These are phyloP conservation scores for Phymatocera aterrima DNA, from an alignment of 2,888 invertebrate species.

Conservation along the genomic window DNA sequence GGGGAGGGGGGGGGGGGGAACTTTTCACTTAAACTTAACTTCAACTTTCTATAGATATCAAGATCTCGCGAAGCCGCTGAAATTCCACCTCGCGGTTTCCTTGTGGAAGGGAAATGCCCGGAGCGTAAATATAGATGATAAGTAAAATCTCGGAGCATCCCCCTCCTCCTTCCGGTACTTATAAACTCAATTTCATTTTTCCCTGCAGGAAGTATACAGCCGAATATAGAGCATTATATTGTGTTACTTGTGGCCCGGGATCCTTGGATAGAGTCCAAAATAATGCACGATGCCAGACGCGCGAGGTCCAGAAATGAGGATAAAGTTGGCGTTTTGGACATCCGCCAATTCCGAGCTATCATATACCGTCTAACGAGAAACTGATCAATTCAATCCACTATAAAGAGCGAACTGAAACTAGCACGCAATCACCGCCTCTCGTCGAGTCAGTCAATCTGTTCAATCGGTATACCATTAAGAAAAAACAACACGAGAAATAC, in stretches of 20 bases:
- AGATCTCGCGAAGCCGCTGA: not conserved
- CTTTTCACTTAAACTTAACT: not conserved
- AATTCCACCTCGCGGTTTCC: not conserved
- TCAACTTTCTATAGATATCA: too few species aligned
- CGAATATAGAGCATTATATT: slow-evolving; percentile 18
- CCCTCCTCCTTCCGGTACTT: not conserved
- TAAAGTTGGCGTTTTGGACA: slow-evolving; percentile 21
- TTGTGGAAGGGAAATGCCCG: not conserved
- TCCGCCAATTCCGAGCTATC: slow-evolving; percentile 17
- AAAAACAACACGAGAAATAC: too few species aligned
- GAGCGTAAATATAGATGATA: not conserved
- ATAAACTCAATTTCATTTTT: not conserved
- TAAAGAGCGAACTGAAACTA: not conserved
- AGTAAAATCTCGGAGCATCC: not conserved
- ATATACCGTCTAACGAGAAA: slow-evolving; percentile 12
- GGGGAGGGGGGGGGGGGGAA: not conserved
- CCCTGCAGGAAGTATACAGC: not conserved
- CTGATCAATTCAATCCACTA: slow-evolving; percentile 11
- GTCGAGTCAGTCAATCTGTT: too few species aligned
- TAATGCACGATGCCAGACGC: slow-evolving; percentile 2
- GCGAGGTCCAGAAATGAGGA: slow-evolving; percentile 20
- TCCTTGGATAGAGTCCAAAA: slow-evolving; percentile 30
- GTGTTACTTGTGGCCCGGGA: slow-evolving; percentile 22
- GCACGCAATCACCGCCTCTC: not conserved
- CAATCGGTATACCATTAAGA: too few species aligned